Evolutionary conservation across 1,140 invertebrate genomes (phyloP), one percentile per base, ranked within the genome.

Genomic region (Glossosoma conforme): DNA sequence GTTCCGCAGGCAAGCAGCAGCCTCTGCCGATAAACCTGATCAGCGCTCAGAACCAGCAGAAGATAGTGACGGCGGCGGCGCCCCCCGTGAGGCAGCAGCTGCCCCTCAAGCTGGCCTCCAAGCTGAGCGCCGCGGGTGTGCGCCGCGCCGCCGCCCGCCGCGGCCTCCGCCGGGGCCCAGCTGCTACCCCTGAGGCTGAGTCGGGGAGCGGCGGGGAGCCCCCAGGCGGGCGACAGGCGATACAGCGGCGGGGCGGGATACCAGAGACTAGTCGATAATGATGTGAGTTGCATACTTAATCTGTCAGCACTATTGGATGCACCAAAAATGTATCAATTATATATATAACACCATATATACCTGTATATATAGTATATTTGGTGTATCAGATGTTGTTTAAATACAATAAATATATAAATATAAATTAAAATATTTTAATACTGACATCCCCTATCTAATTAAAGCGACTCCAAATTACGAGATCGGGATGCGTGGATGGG

Each of bases 31-130:
- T 85, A 10, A 87, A 91, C 69, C 65, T 91, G 41, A 80, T 89
- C 20, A 90, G 87, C 67, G 82, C 88, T 25, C 87, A 83, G 21
- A 91, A 91, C 72, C 86, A 90, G 62, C 85, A 88, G 52, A 91
- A 91, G 64, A 79, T 82, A 1, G 76, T 76, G 24, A 63, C 67
- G 15, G 66, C 68, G 3, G 51, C 54, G 28, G 67, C 70, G 54
- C 62, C 80, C 38, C 75, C 77, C 40, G 80, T 91, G 1, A 90
- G 88, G 60, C 89, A 93, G 61, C 89, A 93, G 66, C 66, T 93
- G 43, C 89, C 89, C 4, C 70, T 93, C 38, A 93, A 93, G 64
- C 69, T 93, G 44, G 70, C 72, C n/a, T 72, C 68, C 18, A 72
- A 71, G 43, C 61, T 57, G 13, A 54, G 52, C 37, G 38, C 17